Conservation (phyloP, 2,113 vertebrate genomes). For the Dasyprocta punctata region DNA sequence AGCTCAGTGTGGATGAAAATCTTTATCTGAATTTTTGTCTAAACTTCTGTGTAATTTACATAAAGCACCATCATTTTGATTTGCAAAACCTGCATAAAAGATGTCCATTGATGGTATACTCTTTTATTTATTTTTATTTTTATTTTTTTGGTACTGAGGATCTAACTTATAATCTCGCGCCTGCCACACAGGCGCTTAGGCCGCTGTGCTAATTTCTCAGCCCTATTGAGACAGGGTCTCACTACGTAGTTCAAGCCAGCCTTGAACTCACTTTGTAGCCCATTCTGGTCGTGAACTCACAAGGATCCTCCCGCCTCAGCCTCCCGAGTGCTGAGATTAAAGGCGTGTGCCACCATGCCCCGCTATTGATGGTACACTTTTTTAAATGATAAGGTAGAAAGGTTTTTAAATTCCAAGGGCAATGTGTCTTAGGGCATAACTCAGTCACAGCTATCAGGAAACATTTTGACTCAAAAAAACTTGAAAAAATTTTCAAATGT, state of each 20-base stretch:
- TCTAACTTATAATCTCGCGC: too few species aligned
- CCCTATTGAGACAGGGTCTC: too few species aligned
- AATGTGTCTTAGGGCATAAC: conserved; percentile 20
- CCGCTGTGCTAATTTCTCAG: too few species aligned
- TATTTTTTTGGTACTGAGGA: too few species aligned
- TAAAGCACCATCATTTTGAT: conserved; percentile 20
- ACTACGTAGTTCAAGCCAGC: too few species aligned
- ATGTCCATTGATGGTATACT: background rate
- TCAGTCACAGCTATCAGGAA: conserved; percentile 31
- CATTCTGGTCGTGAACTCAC: too few species aligned
- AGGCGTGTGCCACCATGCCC: too few species aligned
- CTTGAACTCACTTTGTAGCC: too few species aligned
- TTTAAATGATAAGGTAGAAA: background rate
- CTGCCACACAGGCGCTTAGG: too few species aligned
- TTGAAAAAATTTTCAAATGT: conserved; percentile 51
- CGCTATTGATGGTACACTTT: background rate
- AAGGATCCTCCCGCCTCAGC: too few species aligned
- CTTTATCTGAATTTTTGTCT: background rate
- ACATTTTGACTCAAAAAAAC: conserved; percentile 34
- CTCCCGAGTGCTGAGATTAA: too few species aligned
- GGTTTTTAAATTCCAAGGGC: conserved; percentile 6
- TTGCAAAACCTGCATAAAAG: conserved; percentile 19
- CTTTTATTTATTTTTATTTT: too few species aligned
- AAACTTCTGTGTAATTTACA: conserved; percentile 22
- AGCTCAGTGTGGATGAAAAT: conserved; percentile 23